A percentile compares a stretch with the other conserved stretches of the same genome.
These are phyloP conservation scores for Cryptoleucopteryx plumbea DNA, from an alignment of 2,113 vertebrate species.

Conservation along the genomic window DNA sequence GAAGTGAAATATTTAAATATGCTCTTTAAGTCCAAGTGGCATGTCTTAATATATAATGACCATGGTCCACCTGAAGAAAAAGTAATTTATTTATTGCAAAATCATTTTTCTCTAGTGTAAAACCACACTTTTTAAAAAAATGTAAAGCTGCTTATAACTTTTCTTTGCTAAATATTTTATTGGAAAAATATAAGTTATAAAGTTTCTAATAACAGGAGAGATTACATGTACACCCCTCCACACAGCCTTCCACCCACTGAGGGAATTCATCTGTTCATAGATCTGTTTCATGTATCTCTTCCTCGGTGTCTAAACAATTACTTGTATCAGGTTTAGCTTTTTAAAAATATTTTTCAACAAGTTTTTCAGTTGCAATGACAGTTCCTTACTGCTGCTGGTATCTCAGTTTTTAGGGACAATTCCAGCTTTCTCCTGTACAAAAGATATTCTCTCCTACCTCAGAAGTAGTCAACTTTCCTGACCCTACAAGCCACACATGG, in stretches of 20 bases:
- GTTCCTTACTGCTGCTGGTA: neutral
- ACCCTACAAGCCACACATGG: neutral
- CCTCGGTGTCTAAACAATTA: neutral
- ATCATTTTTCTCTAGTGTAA: neutral
- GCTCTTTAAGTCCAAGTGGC: neutral
- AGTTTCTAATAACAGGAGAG: neutral
- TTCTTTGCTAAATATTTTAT: neutral
- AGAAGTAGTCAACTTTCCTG: neutral
- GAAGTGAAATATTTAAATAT: neutral
- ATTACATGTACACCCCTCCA: neutral
- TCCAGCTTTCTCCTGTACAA: neutral
- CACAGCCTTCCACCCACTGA: accelerated
- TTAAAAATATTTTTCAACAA: neutral
- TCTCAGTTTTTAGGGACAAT: neutral
- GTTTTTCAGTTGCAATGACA: neutral
- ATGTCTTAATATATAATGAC: neutral
- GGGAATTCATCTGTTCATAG: neutral
- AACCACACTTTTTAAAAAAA: neutral
- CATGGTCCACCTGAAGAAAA: neutral
- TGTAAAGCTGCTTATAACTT: neutral
- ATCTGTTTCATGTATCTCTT: neutral
- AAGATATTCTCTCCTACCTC: neutral
- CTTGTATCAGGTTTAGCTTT: accelerated
- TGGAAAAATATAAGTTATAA: neutral
- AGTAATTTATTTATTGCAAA: neutral